Evolutionary conservation across 2,888 invertebrate genomes (phyloP), one percentile per base, ranked within the genome.

Genomic region (Antheraea yamamai): DNA sequence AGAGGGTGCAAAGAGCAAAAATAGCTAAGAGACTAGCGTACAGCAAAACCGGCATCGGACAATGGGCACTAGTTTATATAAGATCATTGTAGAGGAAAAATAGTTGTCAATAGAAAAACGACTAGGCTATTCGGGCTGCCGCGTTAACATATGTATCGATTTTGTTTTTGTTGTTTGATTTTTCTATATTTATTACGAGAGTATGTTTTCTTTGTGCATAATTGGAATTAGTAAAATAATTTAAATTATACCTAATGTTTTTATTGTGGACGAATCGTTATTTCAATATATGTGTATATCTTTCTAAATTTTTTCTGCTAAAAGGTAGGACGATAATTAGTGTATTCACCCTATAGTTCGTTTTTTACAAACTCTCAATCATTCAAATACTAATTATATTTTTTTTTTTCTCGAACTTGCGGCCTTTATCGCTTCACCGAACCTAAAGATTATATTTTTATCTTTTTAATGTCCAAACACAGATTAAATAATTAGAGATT

Each of bases 211-310:
- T 39, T 72, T 47, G 23, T 26, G 72, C 72, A 52, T 47, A 7
- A 26, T 14, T 35, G 18, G 39, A 18, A 26, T 39, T 14, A 74
- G 75, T 71, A 39, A 16, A 76, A 64, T 75, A 73, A 76, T 71
- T 72, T 73, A 55, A 75, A 78, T 72, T 51, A 52, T 23, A 51
- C 72, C 6, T 12, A 72, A 30, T 66, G 30, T 66, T 66, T 66
- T 30, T 12, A 61, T 61, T 61, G 58, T 58, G 12, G n/a, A 23
- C 61, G 61, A 12, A 61, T 61, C 23, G 8, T 61, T 61, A 20
- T 23, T 61, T 23, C 2, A 7, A 7, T 39, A 39, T 39, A 39
- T 39, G 35, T 39, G 2, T n/a, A n/a, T 55, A 20, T 55, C 6
- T 52, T 52, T 51, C 16, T 51, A 39, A 39, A 18, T 52, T 52